Percentiles rank a stretch among this genome's conserved stretches.
These are phyloP conservation scores for Enteromius anoplus DNA, from an alignment of 2,797 vertebrate species.

Conservation along the genomic window DNA sequence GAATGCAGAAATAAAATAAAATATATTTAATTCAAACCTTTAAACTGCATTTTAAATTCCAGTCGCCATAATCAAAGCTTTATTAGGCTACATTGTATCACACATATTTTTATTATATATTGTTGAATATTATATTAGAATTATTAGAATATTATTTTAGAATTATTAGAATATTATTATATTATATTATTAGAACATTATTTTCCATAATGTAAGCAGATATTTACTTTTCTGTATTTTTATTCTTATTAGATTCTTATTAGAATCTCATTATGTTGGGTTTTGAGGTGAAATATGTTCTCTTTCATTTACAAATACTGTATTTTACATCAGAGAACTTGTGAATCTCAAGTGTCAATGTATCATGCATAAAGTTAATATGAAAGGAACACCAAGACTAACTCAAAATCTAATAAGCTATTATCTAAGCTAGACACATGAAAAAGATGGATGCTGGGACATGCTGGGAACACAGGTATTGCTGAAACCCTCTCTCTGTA, in stretches of 20 bases:
- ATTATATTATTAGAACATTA: no score
- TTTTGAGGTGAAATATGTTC: background rate
- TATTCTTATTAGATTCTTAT: background rate
- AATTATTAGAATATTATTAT: no score
- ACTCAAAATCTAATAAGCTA: background rate
- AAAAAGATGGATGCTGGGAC: background rate
- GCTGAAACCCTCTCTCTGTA: background rate
- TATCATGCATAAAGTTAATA: background rate
- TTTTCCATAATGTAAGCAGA: background rate
- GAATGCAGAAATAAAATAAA: no score
- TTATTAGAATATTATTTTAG: no score
- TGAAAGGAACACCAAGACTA: background rate
- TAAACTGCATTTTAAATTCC: no score
- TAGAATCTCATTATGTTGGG: background rate
- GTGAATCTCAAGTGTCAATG: background rate
- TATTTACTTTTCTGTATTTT: background rate
- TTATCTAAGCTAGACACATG: background rate
- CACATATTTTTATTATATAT: no score
- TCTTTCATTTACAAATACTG: background rate
- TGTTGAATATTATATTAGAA: no score
- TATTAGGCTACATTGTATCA: no score
- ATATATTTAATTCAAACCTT: no score
- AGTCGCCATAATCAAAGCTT: no score
- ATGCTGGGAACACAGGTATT: background rate
- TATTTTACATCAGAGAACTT: background rate